Base-by-base conservation (phyloP, 2,113 vertebrate species). In the Oxyura jamaicensis region DNA sequence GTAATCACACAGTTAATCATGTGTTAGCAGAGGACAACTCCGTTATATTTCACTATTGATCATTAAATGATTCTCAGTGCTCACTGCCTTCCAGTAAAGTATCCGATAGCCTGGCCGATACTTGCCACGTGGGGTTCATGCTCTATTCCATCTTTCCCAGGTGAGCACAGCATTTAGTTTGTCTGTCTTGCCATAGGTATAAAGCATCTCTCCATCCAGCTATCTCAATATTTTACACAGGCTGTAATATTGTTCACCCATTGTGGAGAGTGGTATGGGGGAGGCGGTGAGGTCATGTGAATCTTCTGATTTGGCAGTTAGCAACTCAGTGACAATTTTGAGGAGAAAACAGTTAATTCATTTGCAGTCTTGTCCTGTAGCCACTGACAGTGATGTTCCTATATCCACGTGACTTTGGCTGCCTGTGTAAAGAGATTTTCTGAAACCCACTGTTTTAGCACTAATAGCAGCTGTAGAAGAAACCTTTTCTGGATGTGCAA, bases 41-140 rank as follows among this genome's bases (percentile, higher is more conserved):
- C 39, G 22, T 22, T 28, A 7, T 48, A 19, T 48, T 39, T 26
- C 26, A 12, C 18, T 67, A 0, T 39, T 46, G 82, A n/a, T 78
- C 65, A 28, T 36, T 5, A 3, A 59, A 16, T 48, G 4, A 1
- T n/a, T 46, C 68, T 52, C 25, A 12, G 60, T 22, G 20, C 63
- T 5, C 8, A 66, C 4, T 17, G 63, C 84, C 56, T 74, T 69
- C 82, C 65, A 66, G 50, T 46, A 33, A 56, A 16, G 28, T 25
- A 11, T 5, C 31, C 3, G 5, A 36, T 15, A 22, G 28, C 35
- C 58, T 77, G 53, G 15, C 23, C 36, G 19, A 8, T 21, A 4
- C 1, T 14, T 53, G 36, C 56, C 73, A 21, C 0, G 0, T 6
- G 29, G 31, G 50, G 3, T 6, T 84, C 17, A 0, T 33, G 50